phyloP scores from a whole-genome alignment of 2,113 vertebrate genomes.

The Phalacrocorax brasilianus region DNA sequence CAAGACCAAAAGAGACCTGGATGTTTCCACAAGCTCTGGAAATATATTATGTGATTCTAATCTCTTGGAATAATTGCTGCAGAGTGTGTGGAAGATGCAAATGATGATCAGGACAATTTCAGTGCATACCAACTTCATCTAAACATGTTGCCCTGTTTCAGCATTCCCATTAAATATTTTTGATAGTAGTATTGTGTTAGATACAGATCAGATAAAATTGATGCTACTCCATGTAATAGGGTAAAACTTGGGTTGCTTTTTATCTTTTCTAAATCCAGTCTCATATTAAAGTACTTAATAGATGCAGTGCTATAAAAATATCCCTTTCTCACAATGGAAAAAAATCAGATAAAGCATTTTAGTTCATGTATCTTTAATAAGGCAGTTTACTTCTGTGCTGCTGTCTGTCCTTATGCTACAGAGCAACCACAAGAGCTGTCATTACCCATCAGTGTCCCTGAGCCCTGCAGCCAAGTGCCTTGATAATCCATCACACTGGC shows the following conservation, averaged over 20 bases:
- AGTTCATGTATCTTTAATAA: background rate
- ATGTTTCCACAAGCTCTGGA: background rate
- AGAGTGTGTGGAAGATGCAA: background rate
- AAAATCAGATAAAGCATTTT: background rate
- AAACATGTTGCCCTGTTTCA: background rate
- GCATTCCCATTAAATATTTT: background rate
- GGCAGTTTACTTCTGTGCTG: background rate
- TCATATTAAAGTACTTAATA: background rate
- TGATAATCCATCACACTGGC: background rate
- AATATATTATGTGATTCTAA: background rate
- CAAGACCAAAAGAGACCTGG: background rate
- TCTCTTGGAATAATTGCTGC: background rate
- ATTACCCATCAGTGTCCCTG: background rate
- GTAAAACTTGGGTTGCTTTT: background rate
- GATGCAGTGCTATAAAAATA: background rate
- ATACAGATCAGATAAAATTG: background rate
- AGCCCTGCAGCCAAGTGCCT: slow-evolving; percentile 44
- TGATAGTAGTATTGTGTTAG: background rate
- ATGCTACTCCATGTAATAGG: background rate
- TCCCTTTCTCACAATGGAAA: background rate
- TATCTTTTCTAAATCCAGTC: background rate
- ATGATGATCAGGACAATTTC: background rate
- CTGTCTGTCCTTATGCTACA: background rate
- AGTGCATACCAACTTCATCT: background rate
- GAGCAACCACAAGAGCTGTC: background rate